A percentile compares a stretch with the other conserved stretches of the same genome.
phyloP scores from a whole-genome alignment of 2,888 invertebrate species.

The Schizotus pectinicornis region DNA sequence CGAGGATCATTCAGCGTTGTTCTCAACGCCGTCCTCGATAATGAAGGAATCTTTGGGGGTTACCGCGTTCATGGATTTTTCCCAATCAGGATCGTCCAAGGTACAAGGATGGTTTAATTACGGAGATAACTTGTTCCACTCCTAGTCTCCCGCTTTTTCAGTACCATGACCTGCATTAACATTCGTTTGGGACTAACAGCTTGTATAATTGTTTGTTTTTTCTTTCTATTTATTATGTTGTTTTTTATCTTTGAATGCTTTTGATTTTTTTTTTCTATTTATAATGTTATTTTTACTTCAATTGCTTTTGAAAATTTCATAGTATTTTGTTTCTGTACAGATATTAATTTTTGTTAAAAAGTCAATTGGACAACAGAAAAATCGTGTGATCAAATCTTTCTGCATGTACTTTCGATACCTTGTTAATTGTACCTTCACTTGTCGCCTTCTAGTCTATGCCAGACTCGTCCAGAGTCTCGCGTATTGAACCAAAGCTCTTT shows the following conservation, averaged over 20 bases:
- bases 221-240: background rate
- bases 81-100: constrained; percentile 56
- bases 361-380: constrained; percentile 4
- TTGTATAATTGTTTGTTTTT: background rate
- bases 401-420: constrained; percentile 17
- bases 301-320: background rate
- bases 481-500: constrained; percentile 41
- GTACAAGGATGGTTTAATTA: constrained; percentile 57
- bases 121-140: constrained; percentile 50
- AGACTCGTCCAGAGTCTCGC: constrained; percentile 21
- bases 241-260: background rate
- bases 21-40: constrained; percentile 89
- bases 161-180: constrained; percentile 2
- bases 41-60: constrained; percentile 80
- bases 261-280: background rate
- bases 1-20: constrained; percentile 77
- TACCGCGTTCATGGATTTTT: constrained; percentile 68
- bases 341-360: constrained; percentile 7
- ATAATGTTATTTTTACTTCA: background rate
- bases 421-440: constrained; percentile 10
- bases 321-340: constrained; percentile 21
- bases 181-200: constrained; percentile 21
- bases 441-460: constrained; percentile 33
- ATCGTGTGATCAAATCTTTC: constrained; percentile 14
- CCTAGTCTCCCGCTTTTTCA: constrained; percentile 32